Evolutionary conservation across 2,888 invertebrate species (phyloP).

Genomic region (Phrixothrix hirtus): DNA sequence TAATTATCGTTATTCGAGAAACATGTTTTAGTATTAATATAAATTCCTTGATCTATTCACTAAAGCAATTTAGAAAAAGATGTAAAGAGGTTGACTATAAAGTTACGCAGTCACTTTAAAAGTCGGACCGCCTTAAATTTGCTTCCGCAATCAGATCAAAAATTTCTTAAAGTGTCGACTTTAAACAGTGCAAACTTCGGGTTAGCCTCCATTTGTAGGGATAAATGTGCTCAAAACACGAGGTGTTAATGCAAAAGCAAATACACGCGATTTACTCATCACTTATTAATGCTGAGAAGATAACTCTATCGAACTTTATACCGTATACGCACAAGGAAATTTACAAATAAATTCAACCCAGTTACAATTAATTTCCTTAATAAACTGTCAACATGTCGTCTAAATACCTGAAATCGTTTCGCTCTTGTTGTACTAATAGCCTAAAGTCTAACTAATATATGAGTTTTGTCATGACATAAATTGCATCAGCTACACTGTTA

Average conservation of each 20-base stretch:
- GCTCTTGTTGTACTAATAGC: too few relatives aligned
- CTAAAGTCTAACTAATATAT: too few relatives aligned
- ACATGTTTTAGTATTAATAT: not conserved
- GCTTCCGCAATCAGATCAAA: not conserved
- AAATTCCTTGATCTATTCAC: not conserved
- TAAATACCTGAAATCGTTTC: too few relatives aligned
- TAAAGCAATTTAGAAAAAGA: not conserved
- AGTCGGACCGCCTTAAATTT: too few relatives aligned
- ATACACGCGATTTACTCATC: constrained; percentile 20
- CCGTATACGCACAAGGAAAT: constrained; percentile 1
- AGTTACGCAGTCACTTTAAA: not conserved
- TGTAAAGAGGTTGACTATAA: not conserved
- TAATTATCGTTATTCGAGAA: not conserved
- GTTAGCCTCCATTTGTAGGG: not conserved
- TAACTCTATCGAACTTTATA: constrained; percentile 13
- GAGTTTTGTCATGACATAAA: too few relatives aligned
- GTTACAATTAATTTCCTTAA: too few relatives aligned
- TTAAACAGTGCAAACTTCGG: not conserved
- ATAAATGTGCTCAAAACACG: constrained; percentile 17
- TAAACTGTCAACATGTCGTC: too few relatives aligned
- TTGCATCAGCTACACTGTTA: too few relatives aligned
- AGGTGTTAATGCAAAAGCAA: constrained; percentile 18
- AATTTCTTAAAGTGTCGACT: not conserved
- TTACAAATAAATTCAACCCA: constrained; percentile 5
- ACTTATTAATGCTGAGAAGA: constrained; percentile 16